phyloP scores from a whole-genome alignment of 1,140 invertebrate genomes.

The Scylla paramamosain region DNA sequence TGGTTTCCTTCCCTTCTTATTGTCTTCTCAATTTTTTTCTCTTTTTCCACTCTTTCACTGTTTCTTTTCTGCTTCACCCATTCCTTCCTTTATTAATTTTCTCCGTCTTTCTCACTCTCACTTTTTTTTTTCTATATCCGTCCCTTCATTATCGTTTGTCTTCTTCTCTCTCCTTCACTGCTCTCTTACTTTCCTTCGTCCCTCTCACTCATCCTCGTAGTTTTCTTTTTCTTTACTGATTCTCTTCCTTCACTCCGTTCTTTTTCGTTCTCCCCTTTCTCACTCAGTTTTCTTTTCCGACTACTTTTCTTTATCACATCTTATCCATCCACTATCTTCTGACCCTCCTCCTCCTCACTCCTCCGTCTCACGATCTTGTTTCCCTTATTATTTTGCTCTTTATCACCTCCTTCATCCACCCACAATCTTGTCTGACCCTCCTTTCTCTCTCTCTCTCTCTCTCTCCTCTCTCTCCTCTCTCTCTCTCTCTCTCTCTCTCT shows the following conservation, averaged over 20 bases:
- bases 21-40: no score
- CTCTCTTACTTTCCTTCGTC: background rate
- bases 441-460: constrained; percentile 3
- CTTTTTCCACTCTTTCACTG: no score
- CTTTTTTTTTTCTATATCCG: background rate
- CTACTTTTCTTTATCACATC: constrained; percentile 29
- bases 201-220: background rate
- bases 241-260: background rate
- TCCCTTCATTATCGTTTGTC: background rate
- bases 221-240: no score
- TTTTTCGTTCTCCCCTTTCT: constrained; percentile 25
- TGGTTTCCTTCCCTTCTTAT: no score
- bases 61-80: no score
- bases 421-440: background rate
- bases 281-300: constrained; percentile 29
- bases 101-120: background rate
- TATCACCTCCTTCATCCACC: background rate
- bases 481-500: constrained; percentile 22
- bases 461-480: background rate
- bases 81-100: background rate
- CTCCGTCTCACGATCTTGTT: background rate
- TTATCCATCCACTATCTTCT: constrained; percentile 6
- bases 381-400: background rate
- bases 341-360: background rate
- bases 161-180: background rate